These are phyloP conservation scores for Origma solitaria DNA, from an alignment of 2,113 vertebrate genomes.

Conservation along the genomic window DNA sequence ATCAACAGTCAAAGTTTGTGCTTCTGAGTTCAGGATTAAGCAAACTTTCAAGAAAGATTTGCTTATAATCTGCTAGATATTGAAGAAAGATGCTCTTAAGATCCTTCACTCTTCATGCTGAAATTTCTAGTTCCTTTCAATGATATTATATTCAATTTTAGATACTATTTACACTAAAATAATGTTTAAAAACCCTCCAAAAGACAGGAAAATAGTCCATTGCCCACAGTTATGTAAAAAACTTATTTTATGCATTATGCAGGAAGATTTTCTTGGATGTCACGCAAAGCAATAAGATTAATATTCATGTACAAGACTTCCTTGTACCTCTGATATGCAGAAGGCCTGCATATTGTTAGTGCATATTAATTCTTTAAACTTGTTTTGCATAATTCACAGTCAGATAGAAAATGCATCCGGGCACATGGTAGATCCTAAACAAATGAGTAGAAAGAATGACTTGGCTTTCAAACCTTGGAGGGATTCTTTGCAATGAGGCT, in stretches of 20 bases:
- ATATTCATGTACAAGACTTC: neutral
- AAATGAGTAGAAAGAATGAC: neutral
- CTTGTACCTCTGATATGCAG: neutral
- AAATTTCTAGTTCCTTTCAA: neutral
- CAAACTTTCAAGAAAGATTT: neutral
- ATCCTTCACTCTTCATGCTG: neutral
- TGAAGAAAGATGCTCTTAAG: neutral
- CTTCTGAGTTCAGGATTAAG: neutral
- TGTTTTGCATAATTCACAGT: neutral
- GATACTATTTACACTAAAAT: neutral
- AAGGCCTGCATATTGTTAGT: neutral
- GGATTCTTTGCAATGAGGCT: neutral
- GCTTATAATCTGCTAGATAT: neutral
- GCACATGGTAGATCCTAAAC: neutral
- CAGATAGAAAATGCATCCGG: neutral
- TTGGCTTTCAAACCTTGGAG: neutral
- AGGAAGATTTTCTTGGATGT: neutral
- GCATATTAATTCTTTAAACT: neutral
- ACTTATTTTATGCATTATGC: neutral
- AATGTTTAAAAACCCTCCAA: neutral
- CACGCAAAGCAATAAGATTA: neutral
- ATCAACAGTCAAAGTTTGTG: neutral
- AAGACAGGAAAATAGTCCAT: rapidly evolving
- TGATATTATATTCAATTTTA: neutral
- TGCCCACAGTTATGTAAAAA: neutral